Evolutionary conservation across 2,888 invertebrate genomes (phyloP), one percentile per base, ranked within the genome.

Genomic region (Caenorhabditis wallacei): DNA sequence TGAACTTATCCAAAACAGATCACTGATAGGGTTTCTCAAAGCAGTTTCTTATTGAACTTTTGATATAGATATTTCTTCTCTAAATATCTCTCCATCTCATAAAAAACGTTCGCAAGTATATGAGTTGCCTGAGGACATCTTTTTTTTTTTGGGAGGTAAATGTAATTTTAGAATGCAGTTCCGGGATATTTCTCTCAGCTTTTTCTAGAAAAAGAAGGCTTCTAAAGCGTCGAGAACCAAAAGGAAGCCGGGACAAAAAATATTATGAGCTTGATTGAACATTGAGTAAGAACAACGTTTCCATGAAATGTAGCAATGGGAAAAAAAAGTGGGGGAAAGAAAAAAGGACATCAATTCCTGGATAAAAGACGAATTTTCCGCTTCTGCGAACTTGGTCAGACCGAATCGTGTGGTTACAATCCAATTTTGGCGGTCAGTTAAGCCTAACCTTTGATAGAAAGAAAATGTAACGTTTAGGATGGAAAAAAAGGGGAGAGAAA

Each of bases 361-460:
- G 54, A 64, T 74, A 64, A 54, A 64, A 72, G 72, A 53, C 46
- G 24, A 16, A 75, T 75, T 66, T 68, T 75, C 75, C 68, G 75
- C 75, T 59, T 59, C 59, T 74, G 20, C 51, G 68, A 75, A 59
- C 59, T 75, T 68, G 59, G 40, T 40, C 51, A 35, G 37, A 46
- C 59, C 57, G 40, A 59, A 59, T 59, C 37, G 64, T 51, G 56
- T 66, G 68, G 51, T 35, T 75, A 56, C 46, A 75, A 75, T 75
- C 66, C 51, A 75, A 75, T 68, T 68, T 75, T 48, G 51, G 75
- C 48, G 48, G 57, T 57, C 66, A 57, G 66, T 75, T 57, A 35
- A 37, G 59, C 22, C 57, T 75, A 75, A 75, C 68, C 75, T 75
- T 68, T 68, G 75, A 75, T 68, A 56, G 75, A 51, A 66, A 30